Evolutionary conservation across 2,888 invertebrate genomes (phyloP), one percentile per base, ranked within the genome.

Genomic region (Drosophila borealis): DNA sequence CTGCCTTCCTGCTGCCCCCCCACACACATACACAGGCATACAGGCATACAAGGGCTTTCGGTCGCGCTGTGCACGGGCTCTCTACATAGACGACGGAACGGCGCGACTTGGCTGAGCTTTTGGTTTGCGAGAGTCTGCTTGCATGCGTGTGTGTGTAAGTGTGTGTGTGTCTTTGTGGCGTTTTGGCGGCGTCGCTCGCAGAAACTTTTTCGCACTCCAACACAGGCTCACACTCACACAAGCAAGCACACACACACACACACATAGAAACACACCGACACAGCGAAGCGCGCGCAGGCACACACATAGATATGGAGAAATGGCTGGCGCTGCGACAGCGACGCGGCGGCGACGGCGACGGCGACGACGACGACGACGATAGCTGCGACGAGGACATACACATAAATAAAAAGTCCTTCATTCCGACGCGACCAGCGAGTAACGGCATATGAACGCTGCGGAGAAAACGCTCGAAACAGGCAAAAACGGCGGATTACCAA

Each of bases 331-430:
- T 66, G 82, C 70, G 49, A 29, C 74, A 34, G 61, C 65, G 79
- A 69, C 77, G 45, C 63, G 21, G 21, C 64, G 34, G 37, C 65
- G 64, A 69, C 72, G 68, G 17, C 61, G 36, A 44, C 69, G 88
- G 83, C 89, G 85, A 88, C 90, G 89, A 82, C 50, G 37, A 51
- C 46, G 46, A 29, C 49, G 14, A 39, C 66, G 53, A 49, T 51
- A 79, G 73, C 84, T 67, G 70, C 88, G 81, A 68, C 88, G 89
- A 88, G 88, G 83, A 88, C 89, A 81, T 88, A 81, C 89, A 92
- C 92, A 92, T 92, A 92, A 92, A 92, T 92, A 92, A 91, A 92
- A 91, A 91, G 90, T 91, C 91, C 91, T 92, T 91, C 91, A 91
- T 91, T 91, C 91, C 91, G 91, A 91, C 91, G 91, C 91, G 91